phyloP scores from a whole-genome alignment of 2,113 vertebrate species.

The Zosterops lateralis region DNA sequence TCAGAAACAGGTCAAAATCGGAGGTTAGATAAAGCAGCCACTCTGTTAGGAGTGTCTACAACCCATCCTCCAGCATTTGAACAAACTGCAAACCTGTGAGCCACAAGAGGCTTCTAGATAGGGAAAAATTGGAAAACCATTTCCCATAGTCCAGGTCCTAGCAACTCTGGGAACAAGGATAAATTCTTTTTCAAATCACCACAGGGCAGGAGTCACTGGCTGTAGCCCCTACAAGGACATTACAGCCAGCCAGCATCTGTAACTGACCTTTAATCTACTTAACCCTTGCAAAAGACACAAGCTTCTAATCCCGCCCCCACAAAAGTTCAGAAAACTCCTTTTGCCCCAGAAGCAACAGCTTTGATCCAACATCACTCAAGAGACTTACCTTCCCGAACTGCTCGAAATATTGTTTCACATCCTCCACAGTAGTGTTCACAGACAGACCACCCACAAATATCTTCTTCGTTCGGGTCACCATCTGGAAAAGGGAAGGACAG shows the following conservation, averaged over 20 bases:
- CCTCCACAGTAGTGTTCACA: conserved; percentile 97
- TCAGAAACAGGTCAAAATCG: not conserved
- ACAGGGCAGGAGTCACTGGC: not conserved
- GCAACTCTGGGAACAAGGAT: not conserved
- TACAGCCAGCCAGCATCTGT: not conserved
- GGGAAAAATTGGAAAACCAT: not conserved
- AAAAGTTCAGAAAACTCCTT: conserved; percentile 15
- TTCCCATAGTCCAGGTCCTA: not conserved
- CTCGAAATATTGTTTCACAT: conserved; percentile 98
- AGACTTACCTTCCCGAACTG: conserved; percentile 96
- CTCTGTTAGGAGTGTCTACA: not conserved
- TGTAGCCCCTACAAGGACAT: not conserved
- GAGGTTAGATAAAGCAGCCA: not conserved
- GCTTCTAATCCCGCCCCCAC: not conserved
- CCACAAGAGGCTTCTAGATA: not conserved
- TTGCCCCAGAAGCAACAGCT: not conserved
- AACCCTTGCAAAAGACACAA: not conserved
- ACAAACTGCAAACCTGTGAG: not conserved
- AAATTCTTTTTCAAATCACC: not conserved
- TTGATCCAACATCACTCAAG: not conserved
- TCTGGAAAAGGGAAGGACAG: conserved; percentile 77
- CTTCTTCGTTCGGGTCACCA: conserved; percentile 99
- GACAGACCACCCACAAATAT: conserved; percentile 98
- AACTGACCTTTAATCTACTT: conserved; percentile 17
- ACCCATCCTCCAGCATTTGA: not conserved